Conservation (phyloP, 2,888 invertebrate genomes). For the Portevinia maculata region DNA sequence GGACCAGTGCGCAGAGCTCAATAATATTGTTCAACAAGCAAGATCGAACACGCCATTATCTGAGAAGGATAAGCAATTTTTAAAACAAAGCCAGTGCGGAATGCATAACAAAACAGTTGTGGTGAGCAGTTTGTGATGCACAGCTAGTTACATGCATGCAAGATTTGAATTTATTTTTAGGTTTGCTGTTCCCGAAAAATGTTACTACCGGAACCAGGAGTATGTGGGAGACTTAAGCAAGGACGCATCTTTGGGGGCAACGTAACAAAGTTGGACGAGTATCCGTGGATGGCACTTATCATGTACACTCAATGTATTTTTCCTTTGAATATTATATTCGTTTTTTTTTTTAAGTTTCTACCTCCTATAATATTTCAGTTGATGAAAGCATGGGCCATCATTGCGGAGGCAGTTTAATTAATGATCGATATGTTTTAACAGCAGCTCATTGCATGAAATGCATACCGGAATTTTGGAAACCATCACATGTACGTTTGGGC, state of each 20-base stretch:
- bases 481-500: slow-evolving; percentile 82
- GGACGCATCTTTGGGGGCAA: slow-evolving; percentile 87
- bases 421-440: slow-evolving; percentile 87
- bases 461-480: slow-evolving; percentile 85
- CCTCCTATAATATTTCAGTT: slow-evolving; percentile 69
- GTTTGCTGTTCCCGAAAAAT: slow-evolving; percentile 78
- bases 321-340: too few relatives aligned
- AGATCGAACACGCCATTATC: slow-evolving; percentile 74
- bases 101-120: slow-evolving; percentile 85
- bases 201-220: slow-evolving; percentile 82
- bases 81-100: slow-evolving; percentile 87
- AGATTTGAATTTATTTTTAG: slow-evolving; percentile 60
- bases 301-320: slow-evolving; percentile 84
- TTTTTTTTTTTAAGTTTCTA: background rate
- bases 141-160: too few relatives aligned
- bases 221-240: slow-evolving; percentile 84
- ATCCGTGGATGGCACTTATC: slow-evolving; percentile 84
- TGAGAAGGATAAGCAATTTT: slow-evolving; percentile 80
- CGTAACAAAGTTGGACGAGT: slow-evolving; percentile 86
- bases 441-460: slow-evolving; percentile 90
- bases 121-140: slow-evolving; percentile 84
- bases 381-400: slow-evolving; percentile 84
- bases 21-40: slow-evolving; percentile 76
- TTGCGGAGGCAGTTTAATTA: slow-evolving; percentile 89
- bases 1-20: slow-evolving; percentile 68